These are phyloP conservation scores for Neoniphon sammara DNA, from an alignment of 2,797 vertebrate species.

Conservation along the genomic window DNA sequence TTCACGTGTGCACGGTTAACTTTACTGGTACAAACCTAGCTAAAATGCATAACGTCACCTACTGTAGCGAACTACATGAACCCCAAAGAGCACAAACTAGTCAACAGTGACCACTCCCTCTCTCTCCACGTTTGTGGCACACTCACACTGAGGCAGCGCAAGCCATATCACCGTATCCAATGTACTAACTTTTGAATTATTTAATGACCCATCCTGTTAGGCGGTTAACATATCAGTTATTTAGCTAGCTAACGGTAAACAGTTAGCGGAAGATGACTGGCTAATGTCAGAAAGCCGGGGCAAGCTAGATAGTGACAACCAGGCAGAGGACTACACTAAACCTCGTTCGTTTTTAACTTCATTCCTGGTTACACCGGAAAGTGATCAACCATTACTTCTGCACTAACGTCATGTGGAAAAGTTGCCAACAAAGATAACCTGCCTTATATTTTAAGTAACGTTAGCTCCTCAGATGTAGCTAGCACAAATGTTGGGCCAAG, in stretches of 20 bases:
- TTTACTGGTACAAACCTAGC: neutral
- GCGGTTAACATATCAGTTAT: too few relatives aligned
- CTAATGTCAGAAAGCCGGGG: slow-evolving; percentile 40
- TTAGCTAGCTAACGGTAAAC: neutral
- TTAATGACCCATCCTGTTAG: neutral
- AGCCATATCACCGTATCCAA: neutral
- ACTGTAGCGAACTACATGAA: too few relatives aligned
- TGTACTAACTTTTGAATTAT: accelerated
- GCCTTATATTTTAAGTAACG: slow-evolving; percentile 10
- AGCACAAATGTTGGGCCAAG: slow-evolving; percentile 2
- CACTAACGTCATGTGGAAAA: slow-evolving; percentile 11
- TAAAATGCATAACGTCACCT: neutral
- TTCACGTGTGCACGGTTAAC: too few relatives aligned
- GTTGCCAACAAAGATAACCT: slow-evolving; percentile 27
- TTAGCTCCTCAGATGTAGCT: slow-evolving; percentile 46
- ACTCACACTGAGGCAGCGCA: neutral
- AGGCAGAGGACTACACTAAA: neutral
- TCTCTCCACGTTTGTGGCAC: neutral
- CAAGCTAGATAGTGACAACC: neutral
- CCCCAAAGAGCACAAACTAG: neutral
- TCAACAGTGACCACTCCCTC: slow-evolving; percentile 5
- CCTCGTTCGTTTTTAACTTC: neutral
- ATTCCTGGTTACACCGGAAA: neutral
- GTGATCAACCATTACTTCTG: neutral
- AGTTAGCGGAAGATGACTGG: slow-evolving; percentile 55